Conservation (phyloP, 2,797 vertebrate species). For the Nannoperca australis region DNA sequence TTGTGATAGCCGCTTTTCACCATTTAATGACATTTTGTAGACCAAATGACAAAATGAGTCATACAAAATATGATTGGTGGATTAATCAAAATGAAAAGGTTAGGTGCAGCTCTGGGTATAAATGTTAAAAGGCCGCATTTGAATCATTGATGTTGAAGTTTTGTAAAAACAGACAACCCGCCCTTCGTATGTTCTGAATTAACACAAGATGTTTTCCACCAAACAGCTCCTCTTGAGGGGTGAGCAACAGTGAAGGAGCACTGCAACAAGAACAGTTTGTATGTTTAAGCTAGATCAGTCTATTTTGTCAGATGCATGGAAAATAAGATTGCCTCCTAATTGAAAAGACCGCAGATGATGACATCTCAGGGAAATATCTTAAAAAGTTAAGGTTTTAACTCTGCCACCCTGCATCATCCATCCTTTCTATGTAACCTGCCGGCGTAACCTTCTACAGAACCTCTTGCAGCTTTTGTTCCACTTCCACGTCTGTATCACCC, state of each 20-base stretch:
- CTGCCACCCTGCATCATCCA: slow-evolving; percentile 2
- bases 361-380: slow-evolving; percentile 70
- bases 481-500: slow-evolving; percentile 27
- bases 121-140: background rate
- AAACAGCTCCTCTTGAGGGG: slow-evolving; percentile 9
- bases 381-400: slow-evolving; percentile 32
- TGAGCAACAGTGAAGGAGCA: slow-evolving; percentile 6
- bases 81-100: background rate
- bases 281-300: slow-evolving; percentile 26
- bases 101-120: background rate
- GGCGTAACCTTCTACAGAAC: slow-evolving; percentile 14
- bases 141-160: slow-evolving; percentile 3
- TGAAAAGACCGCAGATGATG: slow-evolving; percentile 69
- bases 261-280: slow-evolving; percentile 33
- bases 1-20: background rate
- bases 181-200: slow-evolving; percentile 24
- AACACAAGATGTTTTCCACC: background rate
- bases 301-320: slow-evolving; percentile 58
- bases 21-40: slow-evolving; percentile 9
- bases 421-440: slow-evolving; percentile 11
- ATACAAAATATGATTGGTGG: background rate
- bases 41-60: background rate
- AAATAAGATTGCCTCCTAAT: slow-evolving; percentile 65
- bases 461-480: slow-evolving; percentile 42
- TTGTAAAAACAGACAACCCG: background rate